Base-by-base conservation (phyloP, 1,140 invertebrate species). In the Kradibia gibbosae region DNA sequence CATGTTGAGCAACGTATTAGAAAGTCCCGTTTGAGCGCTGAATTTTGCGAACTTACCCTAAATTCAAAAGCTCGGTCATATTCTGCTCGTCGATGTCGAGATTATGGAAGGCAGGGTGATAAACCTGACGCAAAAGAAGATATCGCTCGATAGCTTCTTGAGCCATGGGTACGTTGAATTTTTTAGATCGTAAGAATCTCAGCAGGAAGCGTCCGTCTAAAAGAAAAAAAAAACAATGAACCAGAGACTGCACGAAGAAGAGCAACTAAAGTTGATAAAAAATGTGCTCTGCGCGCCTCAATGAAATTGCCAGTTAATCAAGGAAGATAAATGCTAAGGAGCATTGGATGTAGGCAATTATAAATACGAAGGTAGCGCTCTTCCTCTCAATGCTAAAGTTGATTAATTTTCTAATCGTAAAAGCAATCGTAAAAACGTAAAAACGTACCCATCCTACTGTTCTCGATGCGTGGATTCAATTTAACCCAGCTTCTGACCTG, bases 121-220 rank as follows among this genome's bases (percentile, higher is more conserved):
- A 95, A 15, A 94, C 94, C 87, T 95, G 94, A 36, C 96, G 93
- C 78, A 97, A 93, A n/a, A 96, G 90, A 45, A 97, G 91, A 88
- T 97, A 98, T 62, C 96, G 93, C 87, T 97, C 94, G 50, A 97
- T 91, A 1, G 96, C 94, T 84, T 96, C 94, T 86, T 96, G 94
- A 0, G 96, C 94, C 92, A 96, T 94, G 1, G 95, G 94, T 1
- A 97, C 94, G 84, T 95, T 95, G 89, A 96, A 97, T 86, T 97
- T 97, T 88, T 96, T 95, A 39, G 93, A 93, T 25, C 96, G 93
- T n/a, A 97, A 89, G 89, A 96, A 98, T 83, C 95, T 92, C 53
- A 97, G 90, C 25, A 97, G 90, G 89, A 95, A 97, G 86, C 91
- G 93, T 10, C 93, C 90, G 92, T 97, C 96, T 96, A 87, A 80